Evolutionary conservation across 2,888 invertebrate species (phyloP).

Genomic region (Pegoplata infirma): DNA sequence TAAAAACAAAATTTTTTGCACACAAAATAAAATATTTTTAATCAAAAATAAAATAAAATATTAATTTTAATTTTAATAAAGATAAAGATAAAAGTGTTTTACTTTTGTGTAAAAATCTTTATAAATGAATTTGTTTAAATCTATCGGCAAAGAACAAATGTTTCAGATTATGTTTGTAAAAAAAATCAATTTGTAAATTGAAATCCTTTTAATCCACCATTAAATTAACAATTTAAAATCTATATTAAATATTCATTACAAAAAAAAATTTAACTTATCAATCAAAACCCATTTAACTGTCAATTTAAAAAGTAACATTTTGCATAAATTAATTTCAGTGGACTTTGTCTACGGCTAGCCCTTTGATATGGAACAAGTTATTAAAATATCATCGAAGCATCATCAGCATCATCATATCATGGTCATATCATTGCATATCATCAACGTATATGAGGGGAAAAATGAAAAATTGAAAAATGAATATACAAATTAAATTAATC

Average conservation of each 20-base stretch:
- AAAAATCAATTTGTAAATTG: no score
- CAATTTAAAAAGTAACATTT: neutral
- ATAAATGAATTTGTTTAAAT: no score
- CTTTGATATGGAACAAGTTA: conserved; percentile 9
- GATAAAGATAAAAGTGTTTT: no score
- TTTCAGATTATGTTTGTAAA: no score
- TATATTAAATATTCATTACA: neutral
- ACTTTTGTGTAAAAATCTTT: no score
- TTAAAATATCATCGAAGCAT: conserved; percentile 20
- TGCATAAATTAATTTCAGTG: conserved; percentile 26
- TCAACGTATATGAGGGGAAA: conserved; percentile 20
- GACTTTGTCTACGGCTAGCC: neutral
- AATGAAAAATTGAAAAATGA: conserved; percentile 57
- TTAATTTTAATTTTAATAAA: no score
- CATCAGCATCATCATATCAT: neutral
- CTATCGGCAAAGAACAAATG: no score
- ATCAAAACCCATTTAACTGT: neutral
- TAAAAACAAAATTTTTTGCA: no score
- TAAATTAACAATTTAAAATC: no score
- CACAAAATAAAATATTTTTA: no score
- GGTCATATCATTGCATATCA: neutral
- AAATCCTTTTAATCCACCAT: no score
- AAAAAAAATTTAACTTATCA: neutral
- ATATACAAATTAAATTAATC: conserved; percentile 56
- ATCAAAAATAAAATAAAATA: no score